phyloP scores from a whole-genome alignment of 2,113 vertebrate genomes.

The Toxotes jaculatrix region DNA sequence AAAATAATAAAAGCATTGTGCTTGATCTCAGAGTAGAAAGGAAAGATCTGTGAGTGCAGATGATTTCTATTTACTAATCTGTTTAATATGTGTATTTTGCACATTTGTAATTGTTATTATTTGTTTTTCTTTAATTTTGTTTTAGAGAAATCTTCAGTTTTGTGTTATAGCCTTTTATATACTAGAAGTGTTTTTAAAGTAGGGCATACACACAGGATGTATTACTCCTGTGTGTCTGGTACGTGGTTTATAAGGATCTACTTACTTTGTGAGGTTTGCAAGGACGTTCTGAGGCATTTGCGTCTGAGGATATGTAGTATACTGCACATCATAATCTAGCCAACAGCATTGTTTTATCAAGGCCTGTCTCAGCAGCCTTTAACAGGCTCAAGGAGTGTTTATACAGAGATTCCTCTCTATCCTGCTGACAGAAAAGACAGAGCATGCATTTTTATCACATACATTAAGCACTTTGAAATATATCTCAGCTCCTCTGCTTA shows the following conservation, averaged over 20 bases:
- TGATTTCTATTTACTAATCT: background rate
- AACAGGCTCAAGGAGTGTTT: constrained; percentile 28
- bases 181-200: background rate
- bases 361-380: constrained; percentile 25
- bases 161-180: background rate
- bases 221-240: background rate
- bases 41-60: background rate
- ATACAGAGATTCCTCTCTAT: constrained; percentile 30
- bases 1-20: background rate
- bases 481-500: background rate
- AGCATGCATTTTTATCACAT: constrained; percentile 14
- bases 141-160: background rate
- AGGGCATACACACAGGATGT: background rate
- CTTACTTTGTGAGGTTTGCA: background rate
- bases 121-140: background rate
- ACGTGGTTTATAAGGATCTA: background rate
- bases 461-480: constrained; percentile 12
- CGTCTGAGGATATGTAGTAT: constrained; percentile 21
- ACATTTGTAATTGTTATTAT: background rate
- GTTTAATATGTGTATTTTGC: background rate
- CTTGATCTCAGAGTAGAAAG: background rate
- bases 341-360: constrained; percentile 17
- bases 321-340: background rate
- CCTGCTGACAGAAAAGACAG: constrained; percentile 27
- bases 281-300: background rate